Conservation (phyloP, 2,797 vertebrate species). For the Podarcis siculus region DNA sequence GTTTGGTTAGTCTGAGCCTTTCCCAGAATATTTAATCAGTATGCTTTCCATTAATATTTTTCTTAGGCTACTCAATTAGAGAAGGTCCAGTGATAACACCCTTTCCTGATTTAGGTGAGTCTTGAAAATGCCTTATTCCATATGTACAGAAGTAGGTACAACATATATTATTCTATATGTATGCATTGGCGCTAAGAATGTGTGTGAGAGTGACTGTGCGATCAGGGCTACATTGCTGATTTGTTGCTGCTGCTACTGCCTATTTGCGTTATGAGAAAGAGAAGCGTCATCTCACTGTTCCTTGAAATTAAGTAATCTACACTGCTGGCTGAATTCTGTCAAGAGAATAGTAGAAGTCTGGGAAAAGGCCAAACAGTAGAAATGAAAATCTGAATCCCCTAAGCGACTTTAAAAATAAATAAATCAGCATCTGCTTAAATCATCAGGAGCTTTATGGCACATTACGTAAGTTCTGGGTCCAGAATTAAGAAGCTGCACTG, state of each 20-base stretch:
- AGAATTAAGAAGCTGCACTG: not conserved
- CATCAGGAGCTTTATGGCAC: not conserved
- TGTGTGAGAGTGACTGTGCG: not conserved
- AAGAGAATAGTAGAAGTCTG: not conserved
- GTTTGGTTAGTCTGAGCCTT: not conserved
- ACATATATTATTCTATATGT: not conserved
- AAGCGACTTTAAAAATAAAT: not conserved
- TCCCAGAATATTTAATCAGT: not conserved
- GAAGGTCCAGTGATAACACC: not conserved
- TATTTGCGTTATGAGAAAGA: not conserved
- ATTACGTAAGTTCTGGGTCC: not conserved
- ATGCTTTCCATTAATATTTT: not conserved
- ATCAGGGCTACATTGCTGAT: not conserved
- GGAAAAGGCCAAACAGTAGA: not conserved
- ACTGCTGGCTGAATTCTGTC: too few relatives aligned
- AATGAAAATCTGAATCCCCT: not conserved
- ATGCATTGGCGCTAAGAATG: not conserved
- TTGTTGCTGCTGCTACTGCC: too few relatives aligned
- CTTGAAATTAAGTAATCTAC: not conserved
- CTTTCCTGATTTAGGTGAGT: conserved; percentile 26
- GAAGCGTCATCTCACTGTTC: not conserved
- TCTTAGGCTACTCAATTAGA: not conserved
- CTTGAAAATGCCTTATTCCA: not conserved
- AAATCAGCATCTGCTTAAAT: not conserved
- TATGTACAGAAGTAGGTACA: not conserved